Evolutionary conservation across 37 sponge, comb jelly and placozoan genomes (phyloP).

Genomic region (Mnemiopsis leidyi): DNA sequence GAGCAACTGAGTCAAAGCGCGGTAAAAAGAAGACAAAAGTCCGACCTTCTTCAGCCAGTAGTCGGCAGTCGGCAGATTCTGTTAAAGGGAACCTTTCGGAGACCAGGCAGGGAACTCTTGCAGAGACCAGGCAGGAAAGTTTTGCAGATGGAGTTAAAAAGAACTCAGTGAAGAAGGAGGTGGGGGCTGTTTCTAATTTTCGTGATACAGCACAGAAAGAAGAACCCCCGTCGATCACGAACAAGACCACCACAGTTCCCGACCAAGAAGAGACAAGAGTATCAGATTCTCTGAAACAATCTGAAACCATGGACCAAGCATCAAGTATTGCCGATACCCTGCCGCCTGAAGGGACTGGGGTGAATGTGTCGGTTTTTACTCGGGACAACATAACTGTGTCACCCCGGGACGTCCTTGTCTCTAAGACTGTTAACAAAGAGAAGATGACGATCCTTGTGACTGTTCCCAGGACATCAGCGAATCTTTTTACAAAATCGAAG

Average conservation of each 20-base stretch:
- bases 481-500: not conserved
- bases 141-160: not conserved
- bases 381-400: conserved; percentile 48
- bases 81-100: not conserved
- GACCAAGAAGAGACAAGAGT: not conserved
- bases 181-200: not conserved
- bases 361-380: conserved; percentile 26
- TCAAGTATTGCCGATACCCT: too few species aligned
- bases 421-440: not conserved
- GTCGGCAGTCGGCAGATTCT: not conserved
- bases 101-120: not conserved
- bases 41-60: not conserved
- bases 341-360: not conserved
- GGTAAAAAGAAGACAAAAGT: not conserved
- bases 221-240: not conserved
- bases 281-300: not conserved
- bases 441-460: conserved; percentile 28
- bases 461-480: not conserved
- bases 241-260: not conserved
- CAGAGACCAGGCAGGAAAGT: not conserved
- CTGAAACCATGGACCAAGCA: not conserved
- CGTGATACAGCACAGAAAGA: not conserved
- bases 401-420: not conserved
- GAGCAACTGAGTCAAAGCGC: not conserved
- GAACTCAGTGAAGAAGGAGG: not conserved